phyloP scores from a whole-genome alignment of 2,888 invertebrate genomes.

The Hypomecis punctinalis region DNA sequence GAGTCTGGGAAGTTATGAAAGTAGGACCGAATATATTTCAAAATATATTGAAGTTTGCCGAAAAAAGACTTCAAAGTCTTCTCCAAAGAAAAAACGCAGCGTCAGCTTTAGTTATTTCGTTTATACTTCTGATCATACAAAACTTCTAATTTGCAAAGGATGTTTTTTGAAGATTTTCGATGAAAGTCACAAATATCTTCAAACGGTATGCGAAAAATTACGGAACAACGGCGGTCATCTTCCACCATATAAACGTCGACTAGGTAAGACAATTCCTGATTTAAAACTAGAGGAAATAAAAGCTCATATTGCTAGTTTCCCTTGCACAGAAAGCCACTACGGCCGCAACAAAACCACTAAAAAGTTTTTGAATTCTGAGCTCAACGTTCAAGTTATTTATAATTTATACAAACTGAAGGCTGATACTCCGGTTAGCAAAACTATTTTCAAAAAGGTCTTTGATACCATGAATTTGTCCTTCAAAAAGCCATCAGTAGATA shows the following conservation, averaged over 20 bases:
- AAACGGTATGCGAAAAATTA: conserved; percentile 19
- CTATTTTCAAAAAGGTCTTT: conserved; percentile 24
- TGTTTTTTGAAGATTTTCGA: background rate
- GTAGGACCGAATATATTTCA: background rate
- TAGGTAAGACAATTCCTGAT: conserved; percentile 9
- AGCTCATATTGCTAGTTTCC: conserved; percentile 30
- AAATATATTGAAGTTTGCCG: conserved; percentile 9
- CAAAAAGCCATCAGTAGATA: conserved; percentile 2
- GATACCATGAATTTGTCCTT: conserved; percentile 31
- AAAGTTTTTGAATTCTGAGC: conserved; percentile 26
- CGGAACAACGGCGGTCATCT: conserved; percentile 19
- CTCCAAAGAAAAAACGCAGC: conserved; percentile 14
- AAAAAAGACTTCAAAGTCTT: conserved; percentile 11
- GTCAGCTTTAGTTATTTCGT: conserved; percentile 5
- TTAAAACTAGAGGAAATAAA: conserved; percentile 23
- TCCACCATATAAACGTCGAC: conserved; percentile 13
- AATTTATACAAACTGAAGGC: background rate
- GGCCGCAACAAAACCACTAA: conserved; percentile 22
- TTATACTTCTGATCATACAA: background rate
- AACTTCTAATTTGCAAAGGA: conserved; percentile 1
- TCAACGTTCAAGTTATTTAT: background rate
- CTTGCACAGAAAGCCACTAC: conserved; percentile 34
- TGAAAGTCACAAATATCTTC: background rate
- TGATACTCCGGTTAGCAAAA: conserved; percentile 20
- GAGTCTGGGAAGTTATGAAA: conserved; percentile 8